A percentile compares a stretch with the other conserved stretches of the same genome.
phyloP scores from a whole-genome alignment of 1,140 invertebrate species.

The Caenorhabditis inopinata region DNA sequence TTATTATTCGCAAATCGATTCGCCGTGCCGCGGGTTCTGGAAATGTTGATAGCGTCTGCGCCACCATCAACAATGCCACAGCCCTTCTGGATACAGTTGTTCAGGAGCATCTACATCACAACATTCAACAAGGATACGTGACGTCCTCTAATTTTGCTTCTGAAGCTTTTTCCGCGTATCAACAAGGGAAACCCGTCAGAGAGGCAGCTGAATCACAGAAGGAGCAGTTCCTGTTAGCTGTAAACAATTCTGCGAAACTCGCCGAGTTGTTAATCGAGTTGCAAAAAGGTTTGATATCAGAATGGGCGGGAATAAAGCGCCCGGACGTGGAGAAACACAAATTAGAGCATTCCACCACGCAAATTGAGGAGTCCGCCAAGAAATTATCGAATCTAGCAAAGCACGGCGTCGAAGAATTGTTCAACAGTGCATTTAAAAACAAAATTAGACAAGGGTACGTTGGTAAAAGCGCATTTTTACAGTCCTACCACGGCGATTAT shows the following conservation, averaged over 20 bases:
- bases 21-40: slow-evolving; percentile 82
- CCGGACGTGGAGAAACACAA: slow-evolving; percentile 71
- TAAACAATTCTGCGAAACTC: slow-evolving; percentile 29
- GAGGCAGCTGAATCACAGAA: slow-evolving; percentile 24
- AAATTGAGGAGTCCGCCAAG: slow-evolving; percentile 42
- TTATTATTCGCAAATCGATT: slow-evolving; percentile 92
- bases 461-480: not conserved
- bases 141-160: slow-evolving; percentile 56
- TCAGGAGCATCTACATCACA: slow-evolving; percentile 74
- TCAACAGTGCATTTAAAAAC: slow-evolving; percentile 80
- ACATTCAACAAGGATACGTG: slow-evolving; percentile 52
- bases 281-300: slow-evolving; percentile 72
- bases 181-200: slow-evolving; percentile 50
- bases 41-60: slow-evolving; percentile 91
- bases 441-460: slow-evolving; percentile 75
- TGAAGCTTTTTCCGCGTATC: slow-evolving; percentile 51
- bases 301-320: slow-evolving; percentile 66
- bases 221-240: slow-evolving; percentile 26
- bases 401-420: slow-evolving; percentile 67
- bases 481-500: not conserved
- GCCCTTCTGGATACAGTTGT: slow-evolving; percentile 84
- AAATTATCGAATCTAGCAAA: not conserved
- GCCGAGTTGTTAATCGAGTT: slow-evolving; percentile 70
- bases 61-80: slow-evolving; percentile 90
- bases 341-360: slow-evolving; percentile 47